Evolutionary conservation across 1,140 invertebrate species (phyloP).

Genomic region (Temnothorax nylanderi): DNA sequence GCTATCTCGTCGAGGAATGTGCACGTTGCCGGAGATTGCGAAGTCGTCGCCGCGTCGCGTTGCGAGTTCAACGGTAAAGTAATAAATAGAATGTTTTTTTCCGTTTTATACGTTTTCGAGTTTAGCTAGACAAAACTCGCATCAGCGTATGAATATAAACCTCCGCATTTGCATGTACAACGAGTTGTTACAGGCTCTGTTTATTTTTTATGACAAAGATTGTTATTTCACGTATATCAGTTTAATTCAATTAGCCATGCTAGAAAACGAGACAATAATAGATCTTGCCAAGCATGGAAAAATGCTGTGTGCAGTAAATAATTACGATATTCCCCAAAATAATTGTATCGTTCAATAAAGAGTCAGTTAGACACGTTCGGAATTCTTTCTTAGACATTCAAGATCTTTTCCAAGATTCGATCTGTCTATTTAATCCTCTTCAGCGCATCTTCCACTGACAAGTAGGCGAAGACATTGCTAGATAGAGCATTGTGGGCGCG

Average conservation of each 20-base stretch:
- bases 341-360: conserved; percentile 46
- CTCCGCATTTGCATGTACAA: neutral
- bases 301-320: neutral
- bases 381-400: conserved; percentile 30
- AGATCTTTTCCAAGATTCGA: conserved; percentile 56
- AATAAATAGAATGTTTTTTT: conserved; percentile 16
- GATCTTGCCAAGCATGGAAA: neutral
- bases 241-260: neutral
- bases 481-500: conserved; percentile 1
- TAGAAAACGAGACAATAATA: neutral
- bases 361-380: neutral
- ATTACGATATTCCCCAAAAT: conserved; percentile 1
- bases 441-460: conserved; percentile 42
- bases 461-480: conserved; percentile 36
- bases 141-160: neutral
- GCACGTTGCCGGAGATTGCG: conserved; percentile 5
- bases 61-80: conserved; percentile 12
- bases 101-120: neutral
- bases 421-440: conserved; percentile 48
- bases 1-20: conserved; percentile 22
- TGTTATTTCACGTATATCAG: neutral
- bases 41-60: neutral
- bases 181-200: neutral
- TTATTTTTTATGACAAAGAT: neutral
- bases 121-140: neutral